Base-by-base conservation (phyloP, 2,888 invertebrate species). In the Drosophila neonasuta region DNA sequence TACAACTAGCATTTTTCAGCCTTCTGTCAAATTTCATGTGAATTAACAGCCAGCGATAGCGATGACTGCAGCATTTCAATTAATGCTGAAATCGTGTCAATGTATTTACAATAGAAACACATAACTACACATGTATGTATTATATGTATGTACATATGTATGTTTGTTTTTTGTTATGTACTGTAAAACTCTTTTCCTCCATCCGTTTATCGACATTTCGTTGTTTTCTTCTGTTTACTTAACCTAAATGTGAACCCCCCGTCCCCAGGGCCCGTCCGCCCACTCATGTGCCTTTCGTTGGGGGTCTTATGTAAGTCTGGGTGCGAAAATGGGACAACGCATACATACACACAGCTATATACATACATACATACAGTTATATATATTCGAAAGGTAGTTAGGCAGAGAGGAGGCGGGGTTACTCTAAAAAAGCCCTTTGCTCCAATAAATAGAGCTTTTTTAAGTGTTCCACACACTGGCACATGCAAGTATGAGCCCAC, bases 31-130 rank as follows among this genome's bases (percentile, higher is more conserved):
- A 81, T 79, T 84, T 77, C 68, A 84, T 81, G 69, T 73, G 81
- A 79, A 81, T 84, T 84, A 79, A 81, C 73, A 73, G 75, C 57
- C 66, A 77, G 57, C 68, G 74, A 63, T 69, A 71, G 69, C 81
- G 81, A 80, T 79, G 77, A 84, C 80, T 80, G 80, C 81, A 77
- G 82, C 85, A 81, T 85, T 84, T 81, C 82, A 81, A 81, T 84
- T 81, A 85, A 76, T 73, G 54, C 54, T 75, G 69, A 77, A 84
- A 76, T 82, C 69, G 78, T 84, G 85, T 75, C 81, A 81, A 74
- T 68, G 66, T 54, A 77, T 67, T 56, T 60, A 50, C 60, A 68
- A 59, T 59, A 60, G 58, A 55, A 49, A 36, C 32, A 44, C 10
- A 55, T 17, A 24, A 10, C n/a, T 24, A 15, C 15, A 50, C 6